Evolutionary conservation across 2,888 invertebrate species (phyloP), one percentile per base, ranked within the genome.

Genomic region (Dioctria rufipes): DNA sequence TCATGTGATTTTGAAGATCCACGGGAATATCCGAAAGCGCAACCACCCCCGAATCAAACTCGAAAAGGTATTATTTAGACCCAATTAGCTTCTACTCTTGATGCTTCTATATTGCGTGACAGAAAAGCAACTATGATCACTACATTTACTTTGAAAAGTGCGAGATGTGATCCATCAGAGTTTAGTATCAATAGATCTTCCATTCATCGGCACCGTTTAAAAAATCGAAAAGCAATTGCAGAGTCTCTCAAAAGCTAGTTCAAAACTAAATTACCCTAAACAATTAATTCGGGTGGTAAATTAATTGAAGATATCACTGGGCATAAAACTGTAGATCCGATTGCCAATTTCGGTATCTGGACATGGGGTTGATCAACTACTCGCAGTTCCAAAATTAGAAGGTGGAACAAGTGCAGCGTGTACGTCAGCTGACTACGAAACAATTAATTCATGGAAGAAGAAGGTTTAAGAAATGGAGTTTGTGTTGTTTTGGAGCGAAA

Each of bases 111-210:
- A n/a, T n/a, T n/a, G n/a, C n/a, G n/a, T n/a, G n/a, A n/a, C n/a
- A n/a, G n/a, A 65, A 65, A 65, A 65, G 65, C 65, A 39, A 13
- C 65, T 65, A 11, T 65, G 6, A 40, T 65, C 40, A 4, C 39
- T 4, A 65, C 65, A 65, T 65, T 40, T 40, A 65, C 65, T 39
- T 40, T 65, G 40, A 61, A 61, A 61, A 5, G 61, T 61, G n/a
- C n/a, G n/a, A n/a, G n/a, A n/a, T n/a, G n/a, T n/a, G n/a, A n/a
- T n/a, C n/a, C n/a, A n/a, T n/a, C n/a, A n/a, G 61, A 81, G 63
- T 80, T 40, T 40, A 80, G 77, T 63, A 54, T 78, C 25, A 73
- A 78, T 80, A 13, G 25, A 51, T 65, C 69, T 54, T 80, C 80
- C 25, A 80, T n/a, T n/a, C n/a, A n/a, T n/a, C 67, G 63, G 11